These are phyloP conservation scores for Zele albiditarsus DNA, from an alignment of 2,888 invertebrate species.

Conservation along the genomic window DNA sequence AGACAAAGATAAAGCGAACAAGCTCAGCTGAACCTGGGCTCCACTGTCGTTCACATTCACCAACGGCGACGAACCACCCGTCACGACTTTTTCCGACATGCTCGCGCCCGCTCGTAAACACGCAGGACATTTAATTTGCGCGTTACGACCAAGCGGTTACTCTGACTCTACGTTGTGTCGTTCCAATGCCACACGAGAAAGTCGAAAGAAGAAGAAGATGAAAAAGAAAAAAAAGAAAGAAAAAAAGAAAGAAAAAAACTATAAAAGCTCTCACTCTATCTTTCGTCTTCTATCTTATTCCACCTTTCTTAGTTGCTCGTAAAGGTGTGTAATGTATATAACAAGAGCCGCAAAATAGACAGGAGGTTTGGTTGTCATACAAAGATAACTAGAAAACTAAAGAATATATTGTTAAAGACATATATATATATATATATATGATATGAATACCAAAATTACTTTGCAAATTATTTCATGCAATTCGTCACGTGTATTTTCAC, in stretches of 20 bases:
- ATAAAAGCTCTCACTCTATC: constrained; percentile 19
- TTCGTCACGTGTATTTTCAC: constrained; percentile 32
- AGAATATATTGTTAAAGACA: constrained; percentile 35
- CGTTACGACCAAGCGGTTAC: constrained; percentile 47
- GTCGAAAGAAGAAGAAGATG: constrained; percentile 4
- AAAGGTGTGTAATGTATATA: constrained; percentile 12
- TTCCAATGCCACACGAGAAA: constrained; percentile 13
- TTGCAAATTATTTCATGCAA: constrained; percentile 33
- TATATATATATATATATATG: not conserved
- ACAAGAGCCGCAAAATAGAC: constrained; percentile 30
- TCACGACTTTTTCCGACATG: constrained; percentile 36
- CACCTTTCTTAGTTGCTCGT: not conserved
- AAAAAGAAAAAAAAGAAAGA: not conserved
- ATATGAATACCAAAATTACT: constrained; percentile 31
- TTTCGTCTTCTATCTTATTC: constrained; percentile 1
- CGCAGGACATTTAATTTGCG: constrained; percentile 50
- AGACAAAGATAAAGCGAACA: not conserved
- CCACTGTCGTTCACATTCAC: constrained; percentile 34
- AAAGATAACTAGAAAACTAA: constrained; percentile 40
- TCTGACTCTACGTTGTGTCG: constrained; percentile 29
- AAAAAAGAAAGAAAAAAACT: not conserved
- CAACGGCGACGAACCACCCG: constrained; percentile 31
- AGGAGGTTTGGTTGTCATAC: constrained; percentile 4
- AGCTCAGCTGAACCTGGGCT: constrained; percentile 25
- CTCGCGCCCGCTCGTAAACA: constrained; percentile 46